Evolutionary conservation across 1,140 invertebrate genomes (phyloP).

Genomic region (Aleiodes sp.): DNA sequence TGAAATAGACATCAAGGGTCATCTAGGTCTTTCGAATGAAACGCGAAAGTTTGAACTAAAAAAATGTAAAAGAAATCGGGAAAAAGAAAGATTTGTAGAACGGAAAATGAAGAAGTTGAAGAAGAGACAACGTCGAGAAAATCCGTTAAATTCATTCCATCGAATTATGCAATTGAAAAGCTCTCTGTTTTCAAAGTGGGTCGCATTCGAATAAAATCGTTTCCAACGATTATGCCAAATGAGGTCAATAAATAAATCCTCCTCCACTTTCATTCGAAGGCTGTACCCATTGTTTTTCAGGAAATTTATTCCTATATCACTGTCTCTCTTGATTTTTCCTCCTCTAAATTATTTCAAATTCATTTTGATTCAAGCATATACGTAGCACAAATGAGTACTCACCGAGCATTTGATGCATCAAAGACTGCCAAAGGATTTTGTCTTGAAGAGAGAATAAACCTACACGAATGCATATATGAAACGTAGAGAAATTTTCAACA

Average conservation of each 20-base stretch:
- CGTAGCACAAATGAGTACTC: too few relatives aligned
- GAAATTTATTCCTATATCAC: neutral
- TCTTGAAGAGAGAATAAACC: neutral
- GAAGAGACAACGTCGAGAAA: conserved; percentile 17
- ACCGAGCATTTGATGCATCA: conserved; percentile 11
- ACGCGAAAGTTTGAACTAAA: too few relatives aligned
- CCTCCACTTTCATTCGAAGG: neutral
- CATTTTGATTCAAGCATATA: too few relatives aligned
- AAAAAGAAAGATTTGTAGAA: too few relatives aligned
- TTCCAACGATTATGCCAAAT: conserved; percentile 16
- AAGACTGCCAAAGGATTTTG: neutral
- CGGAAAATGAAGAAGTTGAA: conserved; percentile 11
- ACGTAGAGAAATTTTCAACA: neutral
- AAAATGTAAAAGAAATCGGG: too few relatives aligned
- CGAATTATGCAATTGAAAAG: conserved; percentile 14
- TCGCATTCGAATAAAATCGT: conserved; percentile 18
- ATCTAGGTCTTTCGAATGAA: too few relatives aligned
- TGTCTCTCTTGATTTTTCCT: neutral
- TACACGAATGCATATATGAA: neutral
- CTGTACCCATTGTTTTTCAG: neutral
- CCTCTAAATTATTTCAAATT: too few relatives aligned
- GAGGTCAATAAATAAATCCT: conserved; percentile 25
- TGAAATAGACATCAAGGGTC: too few relatives aligned
- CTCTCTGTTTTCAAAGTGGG: conserved; percentile 17
- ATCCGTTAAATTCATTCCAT: conserved; percentile 15